Evolutionary conservation across 2,797 vertebrate genomes (phyloP).

Genomic region (Pteronotus mesoamericanus): DNA sequence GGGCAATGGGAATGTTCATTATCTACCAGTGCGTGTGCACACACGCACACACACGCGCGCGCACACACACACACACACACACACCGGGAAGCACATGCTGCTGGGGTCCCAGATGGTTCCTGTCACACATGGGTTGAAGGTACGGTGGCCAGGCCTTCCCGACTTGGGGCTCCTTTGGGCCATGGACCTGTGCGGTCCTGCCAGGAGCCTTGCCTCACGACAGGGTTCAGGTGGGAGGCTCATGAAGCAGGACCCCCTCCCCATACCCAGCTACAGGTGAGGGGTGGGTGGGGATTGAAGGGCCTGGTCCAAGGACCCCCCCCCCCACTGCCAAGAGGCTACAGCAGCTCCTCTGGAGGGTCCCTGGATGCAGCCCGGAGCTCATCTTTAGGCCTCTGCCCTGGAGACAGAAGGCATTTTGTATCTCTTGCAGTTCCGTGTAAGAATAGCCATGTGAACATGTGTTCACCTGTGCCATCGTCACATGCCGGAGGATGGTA

Average conservation of each 20-base stretch:
- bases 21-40: rapidly evolving
- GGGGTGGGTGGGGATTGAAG: neutral
- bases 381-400: neutral
- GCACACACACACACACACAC: too few relatives aligned
- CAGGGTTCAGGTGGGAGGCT: neutral
- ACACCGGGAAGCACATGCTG: neutral
- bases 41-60: neutral
- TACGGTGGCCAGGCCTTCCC: neutral
- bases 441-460: neutral
- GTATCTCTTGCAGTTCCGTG: neutral
- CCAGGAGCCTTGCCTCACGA: neutral
- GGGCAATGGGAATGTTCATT: neutral
- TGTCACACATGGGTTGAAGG: neutral
- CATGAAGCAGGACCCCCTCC: neutral
- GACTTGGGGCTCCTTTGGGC: neutral
- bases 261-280: neutral
- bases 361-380: neutral
- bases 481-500: rapidly evolving
- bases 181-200: too few relatives aligned
- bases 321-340: too few relatives aligned
- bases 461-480: rapidly evolving
- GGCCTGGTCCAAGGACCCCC: neutral
- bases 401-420: neutral
- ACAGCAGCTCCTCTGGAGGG: too few relatives aligned
- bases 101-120: neutral